Percentiles rank a stretch among this genome's conserved stretches.
Conservation (phyloP, 2,888 invertebrate genomes). For the Laspeyria flexula region DNA sequence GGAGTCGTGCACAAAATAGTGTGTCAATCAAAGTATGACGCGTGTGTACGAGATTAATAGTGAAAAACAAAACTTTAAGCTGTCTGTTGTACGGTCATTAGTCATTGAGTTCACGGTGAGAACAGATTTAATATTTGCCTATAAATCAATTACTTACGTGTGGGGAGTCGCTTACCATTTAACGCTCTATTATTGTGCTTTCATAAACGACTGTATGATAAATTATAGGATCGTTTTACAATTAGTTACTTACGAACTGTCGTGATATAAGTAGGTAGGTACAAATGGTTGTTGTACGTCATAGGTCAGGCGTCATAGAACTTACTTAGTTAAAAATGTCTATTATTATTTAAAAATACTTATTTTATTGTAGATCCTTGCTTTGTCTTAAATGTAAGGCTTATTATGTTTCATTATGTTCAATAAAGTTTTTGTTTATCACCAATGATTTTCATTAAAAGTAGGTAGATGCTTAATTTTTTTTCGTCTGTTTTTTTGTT, state of each 20-base stretch:
- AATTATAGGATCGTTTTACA: constrained; percentile 53
- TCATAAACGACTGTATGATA: constrained; percentile 64
- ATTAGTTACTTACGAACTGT: constrained; percentile 20
- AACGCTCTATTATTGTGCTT: constrained; percentile 71
- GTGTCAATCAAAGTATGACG: constrained; percentile 69
- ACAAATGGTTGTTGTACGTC: constrained; percentile 3
- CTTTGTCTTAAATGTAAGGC: neutral
- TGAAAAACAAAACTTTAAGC: constrained; percentile 71
- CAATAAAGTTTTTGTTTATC: constrained; percentile 30
- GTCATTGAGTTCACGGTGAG: constrained; percentile 72
- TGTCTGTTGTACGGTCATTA: constrained; percentile 70
- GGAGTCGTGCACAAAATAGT: constrained; percentile 53
- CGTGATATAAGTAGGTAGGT: no score
- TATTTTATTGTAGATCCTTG: no score
- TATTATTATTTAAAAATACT: no score
- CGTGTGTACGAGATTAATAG: constrained; percentile 59
- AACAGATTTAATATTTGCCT: constrained; percentile 84
- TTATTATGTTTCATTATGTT: constrained; percentile 11
- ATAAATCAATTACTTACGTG: constrained; percentile 81
- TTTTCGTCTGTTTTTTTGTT: neutral
- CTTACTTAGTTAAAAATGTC: neutral
- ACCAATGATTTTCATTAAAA: neutral
- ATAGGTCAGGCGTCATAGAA: constrained; percentile 5
- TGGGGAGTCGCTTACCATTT: constrained; percentile 69
- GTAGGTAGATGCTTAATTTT: neutral